These are phyloP conservation scores for Lonchura striata DNA, from an alignment of 2,113 vertebrate genomes.

Conservation along the genomic window DNA sequence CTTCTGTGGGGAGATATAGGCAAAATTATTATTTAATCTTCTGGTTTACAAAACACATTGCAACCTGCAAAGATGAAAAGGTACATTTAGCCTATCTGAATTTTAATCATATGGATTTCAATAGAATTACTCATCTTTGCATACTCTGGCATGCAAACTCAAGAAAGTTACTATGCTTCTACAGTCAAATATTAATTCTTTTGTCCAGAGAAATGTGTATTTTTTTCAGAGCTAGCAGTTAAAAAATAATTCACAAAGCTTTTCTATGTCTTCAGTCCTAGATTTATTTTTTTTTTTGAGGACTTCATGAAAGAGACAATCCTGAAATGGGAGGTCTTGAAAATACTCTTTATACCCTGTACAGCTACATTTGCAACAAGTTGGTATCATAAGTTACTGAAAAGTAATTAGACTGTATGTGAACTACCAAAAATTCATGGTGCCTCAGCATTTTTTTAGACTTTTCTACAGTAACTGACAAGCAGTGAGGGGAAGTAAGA, in stretches of 20 bases:
- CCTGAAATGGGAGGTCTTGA: neutral
- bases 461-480: neutral
- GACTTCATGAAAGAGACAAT: neutral
- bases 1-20: neutral
- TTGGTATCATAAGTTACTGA: neutral
- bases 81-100: neutral
- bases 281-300: neutral
- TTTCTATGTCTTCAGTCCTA: neutral
- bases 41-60: neutral
- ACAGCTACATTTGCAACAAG: neutral
- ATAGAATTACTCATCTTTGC: neutral
- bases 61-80: neutral
- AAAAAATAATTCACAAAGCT: neutral
- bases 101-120: neutral
- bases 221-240: neutral
- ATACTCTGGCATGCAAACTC: neutral
- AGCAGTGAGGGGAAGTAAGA: neutral
- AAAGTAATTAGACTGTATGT: neutral
- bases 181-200: neutral
- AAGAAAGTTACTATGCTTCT: neutral
- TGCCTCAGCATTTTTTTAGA: neutral
- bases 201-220: neutral
- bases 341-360: neutral
- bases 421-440: neutral
- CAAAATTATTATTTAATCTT: slow-evolving; percentile 1